Percentiles rank a stretch among this genome's conserved stretches.
phyloP scores from a whole-genome alignment of 2,888 invertebrate genomes.

The Ichneumoninae sp. region DNA sequence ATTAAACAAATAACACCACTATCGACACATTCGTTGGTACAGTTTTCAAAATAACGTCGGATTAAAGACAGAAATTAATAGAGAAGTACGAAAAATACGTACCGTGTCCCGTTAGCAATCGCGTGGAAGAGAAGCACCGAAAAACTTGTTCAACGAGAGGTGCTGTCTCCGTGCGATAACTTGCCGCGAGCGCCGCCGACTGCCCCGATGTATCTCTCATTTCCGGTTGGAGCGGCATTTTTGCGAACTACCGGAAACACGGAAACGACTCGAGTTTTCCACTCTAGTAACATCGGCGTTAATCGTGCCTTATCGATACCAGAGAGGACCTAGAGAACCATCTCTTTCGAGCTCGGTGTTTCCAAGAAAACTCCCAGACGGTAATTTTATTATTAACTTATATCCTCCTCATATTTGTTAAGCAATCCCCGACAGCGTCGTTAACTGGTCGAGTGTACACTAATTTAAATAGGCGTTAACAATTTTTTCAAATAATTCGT shows the following conservation, averaged over 20 bases:
- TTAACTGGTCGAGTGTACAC: neutral
- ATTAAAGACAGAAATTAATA: slow-evolving; percentile 61
- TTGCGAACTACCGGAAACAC: neutral
- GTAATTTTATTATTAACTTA: slow-evolving; percentile 60
- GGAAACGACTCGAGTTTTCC: neutral
- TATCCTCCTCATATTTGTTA: neutral
- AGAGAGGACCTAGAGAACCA: slow-evolving; percentile 10
- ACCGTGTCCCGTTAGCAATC: slow-evolving; percentile 75
- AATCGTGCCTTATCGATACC: slow-evolving; percentile 8
- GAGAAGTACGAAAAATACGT: slow-evolving; percentile 68
- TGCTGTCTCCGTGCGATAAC: slow-evolving; percentile 6
- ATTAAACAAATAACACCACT: slow-evolving; percentile 23
- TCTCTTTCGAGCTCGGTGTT: slow-evolving; percentile 51
- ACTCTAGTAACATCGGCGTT: neutral
- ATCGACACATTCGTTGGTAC: slow-evolving; percentile 9
- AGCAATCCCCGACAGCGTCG: neutral
- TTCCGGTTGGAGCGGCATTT: neutral
- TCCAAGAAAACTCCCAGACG: slow-evolving; percentile 60
- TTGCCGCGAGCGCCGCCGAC: neutral
- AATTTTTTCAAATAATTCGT: neutral
- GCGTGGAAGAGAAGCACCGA: slow-evolving; percentile 84
- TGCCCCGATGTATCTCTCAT: neutral
- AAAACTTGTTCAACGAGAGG: slow-evolving; percentile 84
- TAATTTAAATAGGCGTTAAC: neutral
- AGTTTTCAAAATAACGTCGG: slow-evolving; percentile 49